A percentile compares a stretch with the other conserved stretches of the same genome.
phyloP scores from a whole-genome alignment of 2,888 invertebrate genomes.

The Tetranychus truncatus region DNA sequence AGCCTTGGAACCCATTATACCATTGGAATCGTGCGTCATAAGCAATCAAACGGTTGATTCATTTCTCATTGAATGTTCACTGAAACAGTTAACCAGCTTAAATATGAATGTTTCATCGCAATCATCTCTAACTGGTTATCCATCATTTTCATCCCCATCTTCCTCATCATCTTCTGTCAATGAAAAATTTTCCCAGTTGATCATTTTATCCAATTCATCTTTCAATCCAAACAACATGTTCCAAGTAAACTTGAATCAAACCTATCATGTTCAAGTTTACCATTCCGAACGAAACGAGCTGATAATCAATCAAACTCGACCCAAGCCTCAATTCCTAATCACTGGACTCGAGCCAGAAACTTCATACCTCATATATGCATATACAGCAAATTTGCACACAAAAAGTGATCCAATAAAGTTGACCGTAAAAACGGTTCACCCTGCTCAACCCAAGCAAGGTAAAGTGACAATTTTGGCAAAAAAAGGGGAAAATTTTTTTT shows the following conservation, averaged over 20 bases:
- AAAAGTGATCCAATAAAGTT: constrained; percentile 6
- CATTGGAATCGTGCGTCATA: constrained; percentile 9
- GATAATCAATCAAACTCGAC: not conserved
- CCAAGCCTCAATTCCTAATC: not conserved
- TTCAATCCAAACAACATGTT: too few species aligned
- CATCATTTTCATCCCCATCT: constrained; percentile 4
- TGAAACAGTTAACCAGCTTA: not conserved
- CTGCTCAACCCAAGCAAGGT: not conserved
- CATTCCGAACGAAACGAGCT: not conserved
- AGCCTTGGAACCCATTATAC: not conserved
- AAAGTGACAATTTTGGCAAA: too few species aligned
- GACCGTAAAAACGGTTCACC: not conserved
- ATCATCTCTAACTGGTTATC: not conserved
- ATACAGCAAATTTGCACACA: not conserved
- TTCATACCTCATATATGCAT: not conserved
- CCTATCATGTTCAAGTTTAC: constrained; percentile 10
- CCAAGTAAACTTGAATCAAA: not conserved
- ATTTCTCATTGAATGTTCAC: constrained; percentile 8
- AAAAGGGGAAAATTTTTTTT: too few species aligned
- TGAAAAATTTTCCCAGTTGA: not conserved
- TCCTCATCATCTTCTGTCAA: not conserved
- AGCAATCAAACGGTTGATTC: constrained; percentile 10
- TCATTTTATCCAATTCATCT: too few species aligned
- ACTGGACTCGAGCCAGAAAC: not conserved
- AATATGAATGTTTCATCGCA: not conserved